Conservation (phyloP, 2,888 invertebrate genomes). For the Stomorhina lunata region DNA sequence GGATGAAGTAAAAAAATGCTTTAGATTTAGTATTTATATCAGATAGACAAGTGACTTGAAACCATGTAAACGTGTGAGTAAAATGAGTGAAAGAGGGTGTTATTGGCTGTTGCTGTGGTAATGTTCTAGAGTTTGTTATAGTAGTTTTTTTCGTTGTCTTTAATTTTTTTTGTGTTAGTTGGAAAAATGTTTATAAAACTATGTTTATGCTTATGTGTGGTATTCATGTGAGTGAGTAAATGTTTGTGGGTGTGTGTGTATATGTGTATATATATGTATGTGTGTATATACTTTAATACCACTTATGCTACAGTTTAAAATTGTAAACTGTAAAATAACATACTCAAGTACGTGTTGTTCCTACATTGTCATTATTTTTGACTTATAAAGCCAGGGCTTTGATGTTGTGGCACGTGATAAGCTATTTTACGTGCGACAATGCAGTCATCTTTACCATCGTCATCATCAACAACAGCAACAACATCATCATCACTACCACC, state of each 20-base stretch:
- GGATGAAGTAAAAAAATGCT: constrained; percentile 24
- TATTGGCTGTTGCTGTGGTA: neutral
- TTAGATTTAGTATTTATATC: constrained; percentile 31
- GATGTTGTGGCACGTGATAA: constrained; percentile 70
- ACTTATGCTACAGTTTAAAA: constrained; percentile 62
- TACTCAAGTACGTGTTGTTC: constrained; percentile 68
- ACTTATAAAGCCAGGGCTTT: constrained; percentile 71
- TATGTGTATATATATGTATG: neutral
- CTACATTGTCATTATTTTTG: constrained; percentile 69
- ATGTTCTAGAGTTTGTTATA: neutral
- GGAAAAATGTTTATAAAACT: neutral
- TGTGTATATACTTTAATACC: constrained; percentile 27
- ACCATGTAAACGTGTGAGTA: neutral
- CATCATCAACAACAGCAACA: constrained; percentile 11
- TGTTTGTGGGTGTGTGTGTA: neutral
- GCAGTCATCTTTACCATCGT: constrained; percentile 42
- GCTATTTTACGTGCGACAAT: constrained; percentile 74
- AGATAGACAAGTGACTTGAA: neutral
- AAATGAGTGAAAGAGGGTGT: no score
- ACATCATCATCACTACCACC: neutral
- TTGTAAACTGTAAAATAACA: constrained; percentile 68
- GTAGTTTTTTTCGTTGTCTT: no score
- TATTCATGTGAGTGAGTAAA: neutral
- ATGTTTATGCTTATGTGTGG: no score
- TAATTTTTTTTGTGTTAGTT: no score